A percentile compares a stretch with the other conserved stretches of the same genome.
phyloP scores from a whole-genome alignment of 2,888 invertebrate species.

The Drosophila lacicola region DNA sequence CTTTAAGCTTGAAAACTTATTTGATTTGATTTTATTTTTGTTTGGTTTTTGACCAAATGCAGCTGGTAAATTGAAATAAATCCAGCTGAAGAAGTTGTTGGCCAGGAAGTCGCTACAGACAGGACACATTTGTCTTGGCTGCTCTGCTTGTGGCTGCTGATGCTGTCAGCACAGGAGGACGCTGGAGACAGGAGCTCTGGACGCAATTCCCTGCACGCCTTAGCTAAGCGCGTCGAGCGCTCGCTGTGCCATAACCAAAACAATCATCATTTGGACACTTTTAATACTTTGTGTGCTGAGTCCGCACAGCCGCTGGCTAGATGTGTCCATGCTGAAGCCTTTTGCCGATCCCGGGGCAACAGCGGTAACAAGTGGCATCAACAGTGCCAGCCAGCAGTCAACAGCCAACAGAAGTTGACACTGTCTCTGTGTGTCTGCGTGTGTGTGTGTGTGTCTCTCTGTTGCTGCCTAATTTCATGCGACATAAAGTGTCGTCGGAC shows the following conservation, averaged over 20 bases:
- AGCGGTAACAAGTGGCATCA: constrained; percentile 63
- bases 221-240: constrained; percentile 45
- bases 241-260: constrained; percentile 77
- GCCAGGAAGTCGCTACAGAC: constrained; percentile 39
- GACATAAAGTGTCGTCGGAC: constrained; percentile 68
- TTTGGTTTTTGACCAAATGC: constrained; percentile 12
- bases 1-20: constrained; percentile 30
- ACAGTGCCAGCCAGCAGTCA: constrained; percentile 49
- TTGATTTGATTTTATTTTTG: neutral
- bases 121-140: constrained; percentile 55
- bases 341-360: constrained; percentile 56
- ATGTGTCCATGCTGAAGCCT: constrained; percentile 38
- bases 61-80: constrained; percentile 72
- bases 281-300: constrained; percentile 80
- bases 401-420: constrained; percentile 17
- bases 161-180: constrained; percentile 33
- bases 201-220: constrained; percentile 67
- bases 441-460: constrained; percentile 7
- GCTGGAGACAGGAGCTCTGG: constrained; percentile 9
- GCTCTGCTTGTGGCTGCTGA: constrained; percentile 29
- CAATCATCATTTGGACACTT: constrained; percentile 84
- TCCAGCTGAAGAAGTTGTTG: constrained; percentile 42
- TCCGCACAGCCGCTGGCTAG: constrained; percentile 19
- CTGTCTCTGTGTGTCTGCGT: neutral
- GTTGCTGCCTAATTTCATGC: constrained; percentile 74